Evolutionary conservation across 2,888 invertebrate genomes (phyloP).

Genomic region (Boloria euphrosyne): DNA sequence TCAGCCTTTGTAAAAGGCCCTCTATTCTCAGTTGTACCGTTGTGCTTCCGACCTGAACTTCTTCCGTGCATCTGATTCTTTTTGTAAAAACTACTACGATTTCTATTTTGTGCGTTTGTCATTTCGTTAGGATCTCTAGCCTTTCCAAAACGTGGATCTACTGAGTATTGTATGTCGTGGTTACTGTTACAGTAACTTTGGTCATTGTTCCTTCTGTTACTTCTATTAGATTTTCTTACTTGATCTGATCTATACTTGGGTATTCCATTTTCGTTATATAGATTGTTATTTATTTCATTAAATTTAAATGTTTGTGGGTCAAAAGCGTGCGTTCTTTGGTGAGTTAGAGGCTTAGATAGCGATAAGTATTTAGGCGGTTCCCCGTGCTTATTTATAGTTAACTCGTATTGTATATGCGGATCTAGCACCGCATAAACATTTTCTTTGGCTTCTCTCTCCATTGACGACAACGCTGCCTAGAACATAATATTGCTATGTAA

Average conservation of each 20-base stretch:
- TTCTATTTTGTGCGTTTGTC: constrained; percentile 49
- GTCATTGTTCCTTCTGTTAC: constrained; percentile 51
- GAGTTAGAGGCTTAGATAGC: constrained; percentile 76
- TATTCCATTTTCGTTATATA: constrained; percentile 54
- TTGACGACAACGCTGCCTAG: constrained; percentile 74
- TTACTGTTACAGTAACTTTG: constrained; percentile 64
- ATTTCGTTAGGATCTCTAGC: constrained; percentile 47
- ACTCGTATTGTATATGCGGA: constrained; percentile 80
- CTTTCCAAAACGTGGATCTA: constrained; percentile 67
- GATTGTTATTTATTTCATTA: constrained; percentile 67
- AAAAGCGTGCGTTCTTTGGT: constrained; percentile 77
- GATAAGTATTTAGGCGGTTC: constrained; percentile 79
- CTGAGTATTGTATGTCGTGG: constrained; percentile 71
- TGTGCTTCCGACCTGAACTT: constrained; percentile 55
- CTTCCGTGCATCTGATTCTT: constrained; percentile 59
- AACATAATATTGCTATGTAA: constrained; percentile 34
- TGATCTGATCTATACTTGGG: constrained; percentile 64
- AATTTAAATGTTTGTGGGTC: constrained; percentile 59
- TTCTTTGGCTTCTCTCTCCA: constrained; percentile 81
- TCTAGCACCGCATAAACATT: constrained; percentile 81
- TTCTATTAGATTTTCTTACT: constrained; percentile 65
- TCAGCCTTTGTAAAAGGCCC: constrained; percentile 45
- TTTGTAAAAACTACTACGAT: constrained; percentile 53
- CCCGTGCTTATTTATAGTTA: constrained; percentile 79
- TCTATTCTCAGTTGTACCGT: constrained; percentile 42